phyloP scores from a whole-genome alignment of 2,888 invertebrate species.

The Drosophila differens region DNA sequence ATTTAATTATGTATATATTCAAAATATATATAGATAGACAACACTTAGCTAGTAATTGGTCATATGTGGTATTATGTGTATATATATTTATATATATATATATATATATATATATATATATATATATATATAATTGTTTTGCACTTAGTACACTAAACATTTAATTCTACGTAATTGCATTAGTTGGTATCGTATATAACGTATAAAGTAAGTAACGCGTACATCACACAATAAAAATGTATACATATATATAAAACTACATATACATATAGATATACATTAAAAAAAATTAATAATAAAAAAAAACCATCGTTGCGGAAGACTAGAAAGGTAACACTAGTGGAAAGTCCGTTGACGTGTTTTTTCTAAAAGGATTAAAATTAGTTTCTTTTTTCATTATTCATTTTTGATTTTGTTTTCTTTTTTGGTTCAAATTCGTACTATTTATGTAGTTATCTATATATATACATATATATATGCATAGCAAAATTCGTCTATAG shows the following conservation, averaged over 20 bases:
- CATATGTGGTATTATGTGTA: conserved; percentile 28
- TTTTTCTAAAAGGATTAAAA: conserved; percentile 30
- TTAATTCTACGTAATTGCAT: conserved; percentile 73
- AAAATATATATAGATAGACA: conserved; percentile 41
- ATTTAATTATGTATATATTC: conserved; percentile 24
- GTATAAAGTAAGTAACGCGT: conserved; percentile 68
- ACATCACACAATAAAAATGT: conserved; percentile 65
- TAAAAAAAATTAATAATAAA: conserved; percentile 12
- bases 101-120: not conserved
- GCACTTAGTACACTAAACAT: conserved; percentile 36
- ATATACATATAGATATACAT: conserved; percentile 22
- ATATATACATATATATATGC: conserved; percentile 26
- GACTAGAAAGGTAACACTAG: conserved; percentile 79
- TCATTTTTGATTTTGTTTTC: not conserved
- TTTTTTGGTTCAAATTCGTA: conserved; percentile 33
- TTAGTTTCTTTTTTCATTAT: not conserved
- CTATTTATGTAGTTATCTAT: conserved; percentile 18
- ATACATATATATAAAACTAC: conserved; percentile 51
- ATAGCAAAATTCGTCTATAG: conserved; percentile 48
- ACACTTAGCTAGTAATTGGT: conserved; percentile 74
- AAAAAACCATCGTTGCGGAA: conserved; percentile 67
- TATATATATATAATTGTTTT: conserved; percentile 12
- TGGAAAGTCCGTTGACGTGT: conserved; percentile 74
- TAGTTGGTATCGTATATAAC: conserved; percentile 63
- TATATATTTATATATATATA: not conserved